Evolutionary conservation across 1,140 invertebrate genomes (phyloP).

Genomic region (Muscidifurax raptorellus): DNA sequence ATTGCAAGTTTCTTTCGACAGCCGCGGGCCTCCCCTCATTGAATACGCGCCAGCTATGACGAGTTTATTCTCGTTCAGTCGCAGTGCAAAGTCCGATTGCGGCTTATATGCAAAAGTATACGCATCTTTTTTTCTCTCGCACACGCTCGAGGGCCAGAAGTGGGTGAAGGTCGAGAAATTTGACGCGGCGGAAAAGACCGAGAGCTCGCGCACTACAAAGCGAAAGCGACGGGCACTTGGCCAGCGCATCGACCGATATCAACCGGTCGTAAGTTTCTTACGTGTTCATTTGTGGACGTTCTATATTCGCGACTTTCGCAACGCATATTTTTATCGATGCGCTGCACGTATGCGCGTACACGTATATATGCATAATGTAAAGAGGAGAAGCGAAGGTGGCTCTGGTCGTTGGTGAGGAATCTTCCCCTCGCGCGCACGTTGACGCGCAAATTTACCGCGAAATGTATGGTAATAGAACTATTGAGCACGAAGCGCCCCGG

Average conservation of each 20-base stretch:
- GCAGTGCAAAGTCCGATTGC: not conserved
- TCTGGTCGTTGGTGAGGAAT: conserved; percentile 37
- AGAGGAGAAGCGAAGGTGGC: conserved; percentile 57
- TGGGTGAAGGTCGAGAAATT: conserved; percentile 26
- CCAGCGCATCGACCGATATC: conserved; percentile 56
- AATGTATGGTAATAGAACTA: conserved; percentile 64
- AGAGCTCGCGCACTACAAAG: conserved; percentile 52
- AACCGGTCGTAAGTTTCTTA: conserved; percentile 28
- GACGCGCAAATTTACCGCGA: conserved; percentile 63
- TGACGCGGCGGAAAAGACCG: not conserved
- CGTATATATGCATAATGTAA: conserved; percentile 57
- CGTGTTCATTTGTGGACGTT: conserved; percentile 24
- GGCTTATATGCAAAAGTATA: not conserved
- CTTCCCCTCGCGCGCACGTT: conserved; percentile 42
- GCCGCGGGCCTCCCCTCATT: no score
- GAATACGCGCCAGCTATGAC: not conserved
- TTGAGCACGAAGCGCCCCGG: conserved; percentile 56
- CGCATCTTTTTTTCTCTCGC: not conserved
- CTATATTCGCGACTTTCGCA: conserved; percentile 19
- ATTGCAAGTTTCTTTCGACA: conserved; percentile 26
- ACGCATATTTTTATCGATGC: conserved; percentile 14
- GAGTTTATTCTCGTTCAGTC: not conserved
- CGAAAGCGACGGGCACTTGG: conserved; percentile 59
- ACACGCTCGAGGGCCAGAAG: not conserved
- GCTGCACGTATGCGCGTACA: conserved; percentile 26